Evolutionary conservation across 2,113 vertebrate genomes (phyloP).

Genomic region (Nettapus auritus): DNA sequence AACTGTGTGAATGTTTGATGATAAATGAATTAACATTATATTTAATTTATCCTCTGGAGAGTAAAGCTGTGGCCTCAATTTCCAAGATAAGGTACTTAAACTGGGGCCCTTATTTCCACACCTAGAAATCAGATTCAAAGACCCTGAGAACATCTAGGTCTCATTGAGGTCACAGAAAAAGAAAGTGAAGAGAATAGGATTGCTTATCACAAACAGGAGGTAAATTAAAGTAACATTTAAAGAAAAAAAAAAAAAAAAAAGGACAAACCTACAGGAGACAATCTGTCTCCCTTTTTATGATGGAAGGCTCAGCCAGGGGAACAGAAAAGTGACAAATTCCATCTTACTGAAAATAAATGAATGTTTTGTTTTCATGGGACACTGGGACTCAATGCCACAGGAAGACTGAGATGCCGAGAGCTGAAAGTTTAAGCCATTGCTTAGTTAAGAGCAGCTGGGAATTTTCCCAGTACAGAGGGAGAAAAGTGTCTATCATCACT

Average conservation of each 20-base stretch:
- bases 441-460: neutral
- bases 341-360: neutral
- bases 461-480: neutral
- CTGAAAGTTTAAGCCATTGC: slow-evolving; percentile 22
- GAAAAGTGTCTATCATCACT: neutral
- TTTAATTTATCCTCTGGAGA: neutral
- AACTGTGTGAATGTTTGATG: neutral
- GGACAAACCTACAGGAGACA: neutral
- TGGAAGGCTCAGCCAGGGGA: neutral
- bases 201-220: neutral
- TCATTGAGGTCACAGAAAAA: neutral
- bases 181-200: neutral
- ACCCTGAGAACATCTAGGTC: neutral
- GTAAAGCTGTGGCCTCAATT: neutral
- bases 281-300: neutral
- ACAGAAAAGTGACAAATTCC: slow-evolving; percentile 32
- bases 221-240: neutral
- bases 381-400: neutral
- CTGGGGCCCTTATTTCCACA: neutral
- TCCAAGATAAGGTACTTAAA: neutral
- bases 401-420: neutral
- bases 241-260: neutral
- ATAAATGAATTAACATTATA: neutral
- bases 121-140: neutral
- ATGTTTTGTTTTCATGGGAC: neutral